These are phyloP conservation scores for Phenganax marumi DNA, from an alignment of 92 coral and sea anemone species.

Conservation along the genomic window DNA sequence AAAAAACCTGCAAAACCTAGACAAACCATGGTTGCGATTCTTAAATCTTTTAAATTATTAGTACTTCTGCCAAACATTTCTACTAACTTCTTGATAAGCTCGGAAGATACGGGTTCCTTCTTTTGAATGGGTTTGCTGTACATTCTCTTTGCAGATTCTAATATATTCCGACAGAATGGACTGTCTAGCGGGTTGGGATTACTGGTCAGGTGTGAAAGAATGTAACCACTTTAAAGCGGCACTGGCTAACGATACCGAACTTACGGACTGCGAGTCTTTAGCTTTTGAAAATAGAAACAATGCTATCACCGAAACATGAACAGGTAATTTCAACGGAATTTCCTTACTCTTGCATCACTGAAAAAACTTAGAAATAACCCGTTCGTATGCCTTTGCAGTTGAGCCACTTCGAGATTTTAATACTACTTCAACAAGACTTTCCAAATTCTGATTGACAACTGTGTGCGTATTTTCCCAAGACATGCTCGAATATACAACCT, in stretches of 20 bases:
- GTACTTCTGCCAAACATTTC: neutral
- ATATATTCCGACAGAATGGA: slow-evolving; percentile 25
- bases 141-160: neutral
- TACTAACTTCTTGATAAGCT: slow-evolving; percentile 33
- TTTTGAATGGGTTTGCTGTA: slow-evolving; percentile 27
- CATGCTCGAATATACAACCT: no score
- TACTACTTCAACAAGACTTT: neutral
- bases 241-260: neutral
- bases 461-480: neutral
- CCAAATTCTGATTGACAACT: neutral
- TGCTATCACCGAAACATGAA: neutral
- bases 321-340: neutral
- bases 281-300: neutral
- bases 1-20: slow-evolving; percentile 45
- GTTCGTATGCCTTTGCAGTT: neutral
- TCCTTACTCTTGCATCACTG: neutral
- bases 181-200: slow-evolving; percentile 30
- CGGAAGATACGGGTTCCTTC: slow-evolving; percentile 40
- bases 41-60: slow-evolving; percentile 17
- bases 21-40: slow-evolving; percentile 38
- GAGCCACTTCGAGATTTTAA: neutral
- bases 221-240: slow-evolving; percentile 37
- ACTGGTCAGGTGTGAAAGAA: slow-evolving; percentile 1
- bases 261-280: neutral
- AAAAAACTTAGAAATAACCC: neutral